Evolutionary conservation across 2,888 invertebrate species (phyloP).

Genomic region (Hesperia comma): DNA sequence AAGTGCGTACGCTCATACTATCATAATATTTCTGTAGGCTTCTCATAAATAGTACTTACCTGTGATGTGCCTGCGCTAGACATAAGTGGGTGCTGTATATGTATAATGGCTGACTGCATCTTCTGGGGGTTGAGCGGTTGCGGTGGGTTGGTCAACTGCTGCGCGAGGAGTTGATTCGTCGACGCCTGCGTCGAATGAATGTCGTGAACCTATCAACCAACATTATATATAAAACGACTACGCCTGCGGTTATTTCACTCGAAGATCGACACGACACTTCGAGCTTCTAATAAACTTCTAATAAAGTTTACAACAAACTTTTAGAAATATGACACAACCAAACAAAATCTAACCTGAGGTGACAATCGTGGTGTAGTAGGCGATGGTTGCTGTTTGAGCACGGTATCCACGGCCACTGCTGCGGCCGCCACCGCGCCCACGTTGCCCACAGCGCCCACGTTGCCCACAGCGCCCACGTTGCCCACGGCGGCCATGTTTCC

Average conservation of each 20-base stretch:
- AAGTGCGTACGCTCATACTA: too few relatives aligned
- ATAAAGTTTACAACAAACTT: too few relatives aligned
- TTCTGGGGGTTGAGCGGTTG: slow-evolving; percentile 81
- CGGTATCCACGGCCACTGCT: slow-evolving; percentile 59
- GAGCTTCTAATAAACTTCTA: too few relatives aligned
- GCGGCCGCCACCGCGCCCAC: slow-evolving; percentile 50
- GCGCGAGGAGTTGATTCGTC: slow-evolving; percentile 77
- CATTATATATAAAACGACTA: neutral
- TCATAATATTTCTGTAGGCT: too few relatives aligned
- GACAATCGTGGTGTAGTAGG: slow-evolving; percentile 73
- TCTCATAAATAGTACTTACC: slow-evolving; percentile 49
- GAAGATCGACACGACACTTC: too few relatives aligned
- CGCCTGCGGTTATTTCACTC: too few relatives aligned
- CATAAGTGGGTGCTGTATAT: slow-evolving; percentile 80
- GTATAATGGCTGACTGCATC: slow-evolving; percentile 80
- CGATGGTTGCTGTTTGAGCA: slow-evolving; percentile 73
- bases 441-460: slow-evolving; percentile 52
- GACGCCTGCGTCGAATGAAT: slow-evolving; percentile 68
- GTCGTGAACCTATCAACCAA: slow-evolving; percentile 50
- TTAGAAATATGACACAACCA: too few relatives aligned
- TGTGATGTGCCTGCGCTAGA: slow-evolving; percentile 71
- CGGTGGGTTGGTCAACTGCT: slow-evolving; percentile 79
- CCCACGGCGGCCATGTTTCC: slow-evolving; percentile 47
- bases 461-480: slow-evolving; percentile 50
- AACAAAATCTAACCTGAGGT: slow-evolving; percentile 61